Base-by-base conservation (phyloP, 2,888 invertebrate genomes). In the Linnaemya vulpina region DNA sequence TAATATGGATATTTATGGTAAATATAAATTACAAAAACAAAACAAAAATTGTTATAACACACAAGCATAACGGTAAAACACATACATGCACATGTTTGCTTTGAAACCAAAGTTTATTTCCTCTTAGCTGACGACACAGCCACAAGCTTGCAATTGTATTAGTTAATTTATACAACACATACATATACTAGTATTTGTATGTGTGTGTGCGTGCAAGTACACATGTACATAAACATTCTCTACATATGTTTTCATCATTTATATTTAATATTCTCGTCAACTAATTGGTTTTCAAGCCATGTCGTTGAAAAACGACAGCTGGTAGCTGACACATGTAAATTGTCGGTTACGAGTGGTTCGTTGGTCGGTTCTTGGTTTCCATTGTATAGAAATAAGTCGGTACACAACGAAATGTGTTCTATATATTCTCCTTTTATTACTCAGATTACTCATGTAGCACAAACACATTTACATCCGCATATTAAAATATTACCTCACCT, bases 231-330 rank as follows among this genome's bases (percentile, higher is more conserved):
- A 8, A 13, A 58, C 46, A 51, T 51, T 51, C 1, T 20, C 17
- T 51, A 49, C 58, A 49, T 35, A 25, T 68, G 62, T 63, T 75
- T 78, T 53, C 49, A 63, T 74, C 15, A 65, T 74, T 83, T 80
- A 25, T 49, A 40, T 67, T 67, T 68, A 82, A 81, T 81, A 73
- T 65, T 46, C 73, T 68, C 38, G 71, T 82, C 84, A 82, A 71
- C 86, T 84, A 86, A 86, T 86, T 86, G 79, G 60, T 79, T 86
- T 79, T 79, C 84, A 79, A 73, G 84, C 60, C 73, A 74, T 80
- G 77, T 83, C 62, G 73, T 76, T 80, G 67, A 35, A 58, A 58
- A 74, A 75, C 67, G 81, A 78, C 84, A 79, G 75, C 71, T 82
- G 85, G 75, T 51, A 82, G 71, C 63, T 82, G 85, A 78, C 82